These are phyloP conservation scores for Mastigias papua DNA, from an alignment of 30 jellyfish, hydroid and myxozoan genomes.

Conservation along the genomic window DNA sequence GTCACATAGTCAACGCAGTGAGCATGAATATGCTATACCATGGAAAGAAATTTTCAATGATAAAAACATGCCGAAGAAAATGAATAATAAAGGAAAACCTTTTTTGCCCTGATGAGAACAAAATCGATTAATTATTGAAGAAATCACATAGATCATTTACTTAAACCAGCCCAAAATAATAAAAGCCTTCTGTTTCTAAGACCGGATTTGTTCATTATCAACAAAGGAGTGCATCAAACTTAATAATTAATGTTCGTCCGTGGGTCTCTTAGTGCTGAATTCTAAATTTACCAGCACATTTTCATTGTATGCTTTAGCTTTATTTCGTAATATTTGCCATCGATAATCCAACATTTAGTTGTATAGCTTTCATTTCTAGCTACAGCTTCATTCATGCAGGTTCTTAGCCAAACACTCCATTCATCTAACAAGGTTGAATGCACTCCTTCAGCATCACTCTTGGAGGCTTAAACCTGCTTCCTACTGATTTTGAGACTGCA, in stretches of 20 bases:
- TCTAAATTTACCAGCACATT: not conserved
- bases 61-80: not conserved
- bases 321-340: not conserved
- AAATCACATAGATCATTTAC: conserved; percentile 5
- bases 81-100: not conserved
- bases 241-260: not conserved
- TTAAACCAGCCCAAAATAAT: conserved; percentile 6
- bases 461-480: too few relatives aligned
- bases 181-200: not conserved
- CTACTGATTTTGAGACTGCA: too few relatives aligned
- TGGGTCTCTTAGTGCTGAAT: not conserved
- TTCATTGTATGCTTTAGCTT: not conserved
- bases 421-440: not conserved
- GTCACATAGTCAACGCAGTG: not conserved
- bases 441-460: too few relatives aligned
- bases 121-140: conserved; percentile 11
- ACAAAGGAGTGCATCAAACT: not conserved
- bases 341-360: not conserved
- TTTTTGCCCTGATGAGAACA: conserved; percentile 4
- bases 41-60: not conserved
- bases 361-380: not conserved
- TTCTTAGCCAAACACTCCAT: not conserved
- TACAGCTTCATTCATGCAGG: not conserved
- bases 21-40: not conserved
- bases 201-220: not conserved